These are phyloP conservation scores for Petroica traversi DNA, from an alignment of 2,113 vertebrate genomes.

Conservation along the genomic window DNA sequence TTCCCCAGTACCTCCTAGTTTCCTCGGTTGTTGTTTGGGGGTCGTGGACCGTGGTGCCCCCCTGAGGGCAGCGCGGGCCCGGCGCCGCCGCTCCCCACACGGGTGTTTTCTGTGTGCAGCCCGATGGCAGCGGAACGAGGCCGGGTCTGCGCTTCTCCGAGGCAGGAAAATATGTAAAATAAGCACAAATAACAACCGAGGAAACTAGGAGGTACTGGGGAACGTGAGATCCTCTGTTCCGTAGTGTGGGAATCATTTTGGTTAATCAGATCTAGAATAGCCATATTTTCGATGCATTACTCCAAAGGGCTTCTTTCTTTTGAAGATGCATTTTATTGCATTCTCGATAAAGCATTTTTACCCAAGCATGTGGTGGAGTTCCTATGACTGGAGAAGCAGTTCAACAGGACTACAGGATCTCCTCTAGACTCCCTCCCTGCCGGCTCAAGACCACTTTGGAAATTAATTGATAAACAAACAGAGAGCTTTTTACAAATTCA, in stretches of 20 bases:
- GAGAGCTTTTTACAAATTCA: neutral
- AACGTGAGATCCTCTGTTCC: neutral
- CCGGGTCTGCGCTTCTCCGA: neutral
- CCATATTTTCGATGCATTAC: neutral
- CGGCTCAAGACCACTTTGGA: neutral
- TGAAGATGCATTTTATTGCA: neutral
- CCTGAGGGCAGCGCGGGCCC: neutral
- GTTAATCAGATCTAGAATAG: neutral
- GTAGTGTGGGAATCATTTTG: neutral
- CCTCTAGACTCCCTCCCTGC: neutral
- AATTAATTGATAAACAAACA: neutral
- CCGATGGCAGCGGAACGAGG: neutral
- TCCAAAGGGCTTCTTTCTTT: neutral
- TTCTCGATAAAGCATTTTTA: neutral
- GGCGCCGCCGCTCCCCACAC: neutral
- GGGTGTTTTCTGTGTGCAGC: neutral
- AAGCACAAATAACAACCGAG: neutral
- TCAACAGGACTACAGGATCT: neutral
- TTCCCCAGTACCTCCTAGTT: too few species aligned
- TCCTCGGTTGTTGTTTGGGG: too few species aligned
- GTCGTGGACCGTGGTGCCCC: too few species aligned
- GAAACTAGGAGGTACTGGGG: neutral
- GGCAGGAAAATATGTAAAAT: neutral
- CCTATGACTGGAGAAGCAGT: accelerated
- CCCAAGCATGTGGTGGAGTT: neutral